Evolutionary conservation across 2,888 invertebrate genomes (phyloP).

Genomic region (Mantis religiosa): DNA sequence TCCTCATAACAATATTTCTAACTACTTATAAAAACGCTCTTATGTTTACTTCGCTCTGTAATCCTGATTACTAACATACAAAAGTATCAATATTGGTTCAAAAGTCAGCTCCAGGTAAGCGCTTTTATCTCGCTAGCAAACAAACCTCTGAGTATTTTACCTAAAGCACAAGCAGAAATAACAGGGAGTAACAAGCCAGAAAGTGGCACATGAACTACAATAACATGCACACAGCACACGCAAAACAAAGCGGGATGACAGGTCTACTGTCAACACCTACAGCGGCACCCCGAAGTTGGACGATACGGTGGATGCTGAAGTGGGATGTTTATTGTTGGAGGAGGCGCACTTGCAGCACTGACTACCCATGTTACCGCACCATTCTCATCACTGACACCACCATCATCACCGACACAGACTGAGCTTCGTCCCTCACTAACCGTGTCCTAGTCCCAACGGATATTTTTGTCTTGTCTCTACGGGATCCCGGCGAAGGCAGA

Average conservation of each 20-base stretch:
- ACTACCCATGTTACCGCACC: constrained; percentile 50
- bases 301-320: constrained; percentile 44
- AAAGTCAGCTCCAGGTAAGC: too few species aligned
- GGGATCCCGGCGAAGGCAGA: not conserved
- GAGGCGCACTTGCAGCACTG: constrained; percentile 58
- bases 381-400: constrained; percentile 39
- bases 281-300: constrained; percentile 17
- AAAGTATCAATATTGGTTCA: too few species aligned
- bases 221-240: not conserved
- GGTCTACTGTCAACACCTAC: not conserved
- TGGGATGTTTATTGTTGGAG: constrained; percentile 43
- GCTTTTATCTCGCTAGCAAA: too few species aligned
- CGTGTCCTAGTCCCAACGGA: not conserved
- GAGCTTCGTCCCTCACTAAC: not conserved
- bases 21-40: too few species aligned
- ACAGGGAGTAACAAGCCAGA: too few species aligned
- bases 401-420: not conserved
- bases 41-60: too few species aligned
- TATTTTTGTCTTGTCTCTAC: constrained; percentile 5
- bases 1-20: too few species aligned
- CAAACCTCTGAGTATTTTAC: too few species aligned
- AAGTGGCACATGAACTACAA: too few species aligned
- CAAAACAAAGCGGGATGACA: not conserved
- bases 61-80: too few species aligned
- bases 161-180: too few species aligned